Conservation (phyloP, 2,113 vertebrate genomes). For the Calyptommatus sinebrachiatus region DNA sequence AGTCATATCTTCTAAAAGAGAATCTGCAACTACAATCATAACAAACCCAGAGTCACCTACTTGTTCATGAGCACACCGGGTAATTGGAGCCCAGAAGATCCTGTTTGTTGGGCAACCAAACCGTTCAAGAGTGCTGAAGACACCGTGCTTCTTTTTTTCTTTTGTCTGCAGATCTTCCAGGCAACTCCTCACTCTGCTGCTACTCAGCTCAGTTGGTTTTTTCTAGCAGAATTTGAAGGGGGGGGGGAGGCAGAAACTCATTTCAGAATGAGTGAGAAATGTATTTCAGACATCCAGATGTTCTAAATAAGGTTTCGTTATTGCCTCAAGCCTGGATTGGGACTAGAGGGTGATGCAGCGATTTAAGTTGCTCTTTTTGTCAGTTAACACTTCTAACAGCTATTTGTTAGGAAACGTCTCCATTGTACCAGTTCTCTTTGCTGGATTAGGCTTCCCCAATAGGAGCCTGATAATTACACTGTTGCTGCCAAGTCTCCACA, state of each 20-base stretch:
- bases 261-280: not conserved
- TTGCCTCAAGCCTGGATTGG: too few relatives aligned
- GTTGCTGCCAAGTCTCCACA: too few relatives aligned
- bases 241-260: not conserved
- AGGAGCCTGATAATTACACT: too few relatives aligned
- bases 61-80: constrained; percentile 60
- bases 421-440: too few relatives aligned
- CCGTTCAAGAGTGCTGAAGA: constrained; percentile 63
- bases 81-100: constrained; percentile 64
- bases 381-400: too few relatives aligned
- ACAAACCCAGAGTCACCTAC: constrained; percentile 54
- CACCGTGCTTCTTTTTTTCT: constrained; percentile 65
- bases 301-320: too few relatives aligned
- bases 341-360: too few relatives aligned
- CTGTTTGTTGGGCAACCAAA: constrained; percentile 53
- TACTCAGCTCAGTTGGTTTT: constrained; percentile 31
- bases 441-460: too few relatives aligned
- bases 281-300: too few relatives aligned
- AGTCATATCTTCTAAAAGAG: not conserved
- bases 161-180: constrained; percentile 53
- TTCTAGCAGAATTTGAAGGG: constrained; percentile 36
- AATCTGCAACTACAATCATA: not conserved
- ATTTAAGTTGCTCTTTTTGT: too few relatives aligned
- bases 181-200: constrained; percentile 56
- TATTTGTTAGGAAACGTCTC: too few relatives aligned